Conservation (phyloP, 2,888 invertebrate species). For the Oscheius sp. region DNA sequence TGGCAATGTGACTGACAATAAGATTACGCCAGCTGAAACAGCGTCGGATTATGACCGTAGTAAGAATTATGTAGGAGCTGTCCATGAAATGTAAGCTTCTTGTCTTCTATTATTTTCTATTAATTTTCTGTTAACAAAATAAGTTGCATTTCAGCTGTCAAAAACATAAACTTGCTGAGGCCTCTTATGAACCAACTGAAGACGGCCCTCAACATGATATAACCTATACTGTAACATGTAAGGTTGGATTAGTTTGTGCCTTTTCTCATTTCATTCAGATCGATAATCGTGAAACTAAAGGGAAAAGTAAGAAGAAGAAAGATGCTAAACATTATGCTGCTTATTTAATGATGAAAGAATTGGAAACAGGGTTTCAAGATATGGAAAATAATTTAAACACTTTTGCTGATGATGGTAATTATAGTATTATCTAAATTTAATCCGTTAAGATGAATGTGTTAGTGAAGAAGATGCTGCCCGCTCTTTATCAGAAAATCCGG, state of each 20-base stretch:
- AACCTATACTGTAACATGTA: slow-evolving; percentile 90
- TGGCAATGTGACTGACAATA: neutral
- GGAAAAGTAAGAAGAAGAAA: slow-evolving; percentile 89
- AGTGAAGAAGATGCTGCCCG: neutral
- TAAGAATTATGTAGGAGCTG: slow-evolving; percentile 3
- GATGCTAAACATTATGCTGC: slow-evolving; percentile 95
- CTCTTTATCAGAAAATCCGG: neutral
- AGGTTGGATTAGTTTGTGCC: slow-evolving; percentile 76
- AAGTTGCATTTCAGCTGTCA: slow-evolving; percentile 75
- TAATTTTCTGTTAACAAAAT: neutral
- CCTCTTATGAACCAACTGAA: slow-evolving; percentile 87
- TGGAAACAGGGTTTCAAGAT: slow-evolving; percentile 30
- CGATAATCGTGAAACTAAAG: slow-evolving; percentile 53
- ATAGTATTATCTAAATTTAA: too few relatives aligned
- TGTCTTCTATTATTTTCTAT: slow-evolving; percentile 62
- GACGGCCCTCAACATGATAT: slow-evolving; percentile 90
- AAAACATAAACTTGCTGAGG: neutral
- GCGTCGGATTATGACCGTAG: neutral
- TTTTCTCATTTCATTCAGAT: slow-evolving; percentile 29
- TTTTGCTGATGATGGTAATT: slow-evolving; percentile 15
- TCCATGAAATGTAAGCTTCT: slow-evolving; percentile 16
- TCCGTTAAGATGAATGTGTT: neutral
- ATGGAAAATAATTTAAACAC: slow-evolving; percentile 26
- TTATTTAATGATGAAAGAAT: slow-evolving; percentile 80
- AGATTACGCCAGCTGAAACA: neutral